Base-by-base conservation (phyloP, 1,140 invertebrate species). In the Oscheius sp. region DNA sequence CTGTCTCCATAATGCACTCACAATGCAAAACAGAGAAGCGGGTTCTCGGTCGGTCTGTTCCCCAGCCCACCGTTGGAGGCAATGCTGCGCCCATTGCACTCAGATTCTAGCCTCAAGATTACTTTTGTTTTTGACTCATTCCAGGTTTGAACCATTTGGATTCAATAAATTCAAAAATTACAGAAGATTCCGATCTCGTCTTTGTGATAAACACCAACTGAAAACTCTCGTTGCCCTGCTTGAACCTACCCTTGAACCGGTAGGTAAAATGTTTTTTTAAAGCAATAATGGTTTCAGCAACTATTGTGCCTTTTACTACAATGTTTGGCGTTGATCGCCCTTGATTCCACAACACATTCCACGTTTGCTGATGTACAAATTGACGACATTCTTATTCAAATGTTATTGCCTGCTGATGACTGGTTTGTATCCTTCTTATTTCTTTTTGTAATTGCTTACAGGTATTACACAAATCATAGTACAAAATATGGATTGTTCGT, bases 391-490 rank as follows among this genome's bases (percentile, higher is more conserved):
- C 82, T 91, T 15, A 89, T 89, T 74, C 90, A 91, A 81, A 85
- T 91, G 23, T 85, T 91, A 35, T 83, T 91, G 52, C 90, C 90
- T 3, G 90, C 90, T 0, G 90, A 91, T 81, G 90, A 91, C 80
- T 90, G 90, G 89, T 79, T 18, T 2, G 29, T 58, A n/a, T n/a
- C n/a, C n/a, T 28, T 18, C 34, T 13, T 71, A 45, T 4, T 28
- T 49, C 26, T 31, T 31, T 18, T n/a, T 69, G 52, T 69, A 58
- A 70, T 15, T 80, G n/a, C 38, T 75, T 74, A 10, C 49, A 79
- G 78, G 80, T 91, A 90, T 84, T 91, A 91, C 85, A 91, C 90
- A 42, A 90, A 90, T 81, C 90, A 91, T 80, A 90, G 88, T 74
- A 91, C 90, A 36, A 89, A 89, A 77, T 90, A 90, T 81, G 89